Base-by-base conservation (phyloP, 1,140 invertebrate species). In the Rhopalosiphum maidis region DNA sequence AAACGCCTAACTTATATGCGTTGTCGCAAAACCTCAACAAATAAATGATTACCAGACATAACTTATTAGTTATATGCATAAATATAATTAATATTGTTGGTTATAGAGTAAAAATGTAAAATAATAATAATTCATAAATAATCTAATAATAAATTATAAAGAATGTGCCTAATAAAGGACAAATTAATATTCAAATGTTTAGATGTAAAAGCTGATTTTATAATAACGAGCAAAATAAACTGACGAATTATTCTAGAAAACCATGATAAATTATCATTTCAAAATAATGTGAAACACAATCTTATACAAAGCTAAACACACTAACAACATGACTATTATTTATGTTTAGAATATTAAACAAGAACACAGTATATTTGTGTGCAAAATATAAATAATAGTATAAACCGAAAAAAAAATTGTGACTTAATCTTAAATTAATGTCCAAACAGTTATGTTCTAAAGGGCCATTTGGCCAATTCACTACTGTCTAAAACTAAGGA, bases 91-190 rank as follows among this genome's bases (percentile, higher is more conserved):
- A n/a, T 77, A 77, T 77, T 77, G 15, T 21, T 77, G 5, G n/a
- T n/a, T 77, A 1, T 77, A 18, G 5, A 77, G 18, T 6, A 15
- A 4, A 77, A 77, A 77, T 77, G 0, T 77, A 0, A 77, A 77
- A 77, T n/a, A n/a, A 77, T 77, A n/a, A 77, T 77, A n/a, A 77
- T 77, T 77, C 15, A 77, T 77, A 77, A n/a, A 77, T 35, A 77
- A n/a, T n/a, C 30, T n/a, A 77, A 15, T 35, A n/a, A 68, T 68
- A 68, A 68, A 15, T 30, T n/a, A n/a, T 68, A 77, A 35, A 77
- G 30, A 77, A 4, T 77, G 30, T 35, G 3, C 41, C 41, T 41
- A n/a, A 77, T 77, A 77, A 77, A n/a, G n/a, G 4, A 18, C 30
- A 77, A 77, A 18, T 77, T 4, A n/a, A 77, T 51, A 51, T n/a